A percentile compares a stretch with the other conserved stretches of the same genome.
phyloP scores from a whole-genome alignment of 2,888 invertebrate genomes.

The Leptinotarsa tumamoca region DNA sequence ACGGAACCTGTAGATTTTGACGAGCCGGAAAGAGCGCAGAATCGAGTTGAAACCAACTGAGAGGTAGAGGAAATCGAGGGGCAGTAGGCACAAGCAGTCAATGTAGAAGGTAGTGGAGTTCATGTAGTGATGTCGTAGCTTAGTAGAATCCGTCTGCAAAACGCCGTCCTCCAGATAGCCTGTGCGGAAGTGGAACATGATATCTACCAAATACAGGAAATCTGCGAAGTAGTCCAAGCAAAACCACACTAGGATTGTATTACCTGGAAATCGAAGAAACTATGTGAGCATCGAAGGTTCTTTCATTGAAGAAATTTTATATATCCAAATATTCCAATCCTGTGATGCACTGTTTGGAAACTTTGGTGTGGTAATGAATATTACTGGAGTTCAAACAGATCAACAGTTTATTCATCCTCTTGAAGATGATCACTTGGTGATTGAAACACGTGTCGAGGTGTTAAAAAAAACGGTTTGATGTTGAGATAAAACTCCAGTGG shows the following conservation, averaged over 20 bases:
- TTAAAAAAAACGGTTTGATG: too few relatives aligned
- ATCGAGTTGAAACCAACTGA: conserved; percentile 97
- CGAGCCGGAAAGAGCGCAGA: conserved; percentile 80
- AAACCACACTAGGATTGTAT: conserved; percentile 95
- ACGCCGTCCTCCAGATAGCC: conserved; percentile 98
- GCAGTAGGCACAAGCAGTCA: conserved; percentile 97
- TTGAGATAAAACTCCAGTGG: too few relatives aligned
- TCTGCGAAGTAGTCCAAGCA: conserved; percentile 97
- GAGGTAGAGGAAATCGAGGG: conserved; percentile 97
- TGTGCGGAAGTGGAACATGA: conserved; percentile 96
- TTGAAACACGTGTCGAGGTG: too few relatives aligned
- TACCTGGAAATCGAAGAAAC: conserved; percentile 68
- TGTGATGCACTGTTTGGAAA: too few relatives aligned
- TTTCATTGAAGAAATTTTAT: background rate
- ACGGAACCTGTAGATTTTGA: conserved; percentile 19
- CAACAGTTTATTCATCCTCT: too few relatives aligned
- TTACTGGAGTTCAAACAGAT: too few relatives aligned
- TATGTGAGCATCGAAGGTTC: background rate
- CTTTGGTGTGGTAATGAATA: too few relatives aligned
- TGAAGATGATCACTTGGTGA: too few relatives aligned
- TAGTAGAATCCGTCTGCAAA: conserved; percentile 93
- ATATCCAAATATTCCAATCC: background rate
- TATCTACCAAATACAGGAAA: conserved; percentile 95
- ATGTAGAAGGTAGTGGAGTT: conserved; percentile 96
- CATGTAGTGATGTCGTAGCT: conserved; percentile 96